phyloP scores from a whole-genome alignment of 1,140 invertebrate genomes.

The Potamilus streckersoni region DNA sequence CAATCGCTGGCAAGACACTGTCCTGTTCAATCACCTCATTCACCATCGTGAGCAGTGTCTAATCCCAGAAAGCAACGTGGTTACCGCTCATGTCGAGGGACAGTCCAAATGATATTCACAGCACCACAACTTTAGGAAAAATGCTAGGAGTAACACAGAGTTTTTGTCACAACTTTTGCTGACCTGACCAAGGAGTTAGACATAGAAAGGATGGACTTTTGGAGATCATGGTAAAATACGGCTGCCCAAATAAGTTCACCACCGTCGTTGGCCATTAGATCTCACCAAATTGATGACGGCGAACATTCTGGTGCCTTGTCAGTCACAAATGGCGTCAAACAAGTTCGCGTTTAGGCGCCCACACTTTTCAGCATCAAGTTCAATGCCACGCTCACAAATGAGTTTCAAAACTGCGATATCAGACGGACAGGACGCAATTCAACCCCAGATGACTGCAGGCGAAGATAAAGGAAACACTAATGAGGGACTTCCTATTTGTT shows the following conservation, averaged over 20 bases:
- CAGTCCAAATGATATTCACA: slow-evolving; percentile 35
- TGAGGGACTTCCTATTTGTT: slow-evolving; percentile 27
- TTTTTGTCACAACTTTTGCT: slow-evolving; percentile 29
- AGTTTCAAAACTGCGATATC: background rate
- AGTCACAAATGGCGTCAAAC: slow-evolving; percentile 33
- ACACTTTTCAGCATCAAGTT: slow-evolving; percentile 15
- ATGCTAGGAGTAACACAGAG: slow-evolving; percentile 32
- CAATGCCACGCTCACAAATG: no score
- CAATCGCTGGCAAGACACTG: slow-evolving; percentile 34
- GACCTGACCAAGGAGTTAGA: slow-evolving; percentile 46
- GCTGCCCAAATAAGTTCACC: slow-evolving; percentile 25
- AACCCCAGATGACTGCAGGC: slow-evolving; percentile 25
- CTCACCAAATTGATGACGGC: background rate
- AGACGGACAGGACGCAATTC: slow-evolving; percentile 28
- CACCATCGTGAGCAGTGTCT: slow-evolving; percentile 19
- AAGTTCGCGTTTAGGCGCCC: slow-evolving; percentile 37
- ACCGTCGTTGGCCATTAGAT: slow-evolving; percentile 18
- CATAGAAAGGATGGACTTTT: slow-evolving; percentile 31
- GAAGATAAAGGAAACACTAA: slow-evolving; percentile 13
- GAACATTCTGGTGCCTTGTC: background rate
- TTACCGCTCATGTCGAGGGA: slow-evolving; percentile 23
- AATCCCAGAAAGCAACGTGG: slow-evolving; percentile 34
- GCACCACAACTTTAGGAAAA: slow-evolving; percentile 34
- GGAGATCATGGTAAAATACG: slow-evolving; percentile 33
- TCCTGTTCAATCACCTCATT: slow-evolving; percentile 30